phyloP scores from a whole-genome alignment of 2,113 vertebrate species.

The Columba livia region DNA sequence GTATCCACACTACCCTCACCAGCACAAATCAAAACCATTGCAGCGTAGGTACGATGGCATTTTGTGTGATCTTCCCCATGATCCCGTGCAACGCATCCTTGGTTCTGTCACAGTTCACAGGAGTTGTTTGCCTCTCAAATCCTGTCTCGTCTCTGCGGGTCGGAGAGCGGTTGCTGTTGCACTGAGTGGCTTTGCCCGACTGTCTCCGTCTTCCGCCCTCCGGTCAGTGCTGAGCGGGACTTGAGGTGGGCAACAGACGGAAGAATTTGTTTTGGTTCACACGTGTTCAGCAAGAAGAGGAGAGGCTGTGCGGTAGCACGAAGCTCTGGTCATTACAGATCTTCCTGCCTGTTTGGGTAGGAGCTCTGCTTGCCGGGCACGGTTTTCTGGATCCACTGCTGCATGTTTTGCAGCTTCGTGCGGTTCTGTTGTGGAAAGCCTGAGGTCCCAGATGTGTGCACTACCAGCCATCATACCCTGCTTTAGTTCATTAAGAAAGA shows the following conservation, averaged over 20 bases:
- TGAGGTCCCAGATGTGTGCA: rapidly evolving
- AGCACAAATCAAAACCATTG: rapidly evolving
- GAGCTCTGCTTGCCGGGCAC: neutral
- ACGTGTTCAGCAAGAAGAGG: neutral
- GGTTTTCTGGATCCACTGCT: neutral
- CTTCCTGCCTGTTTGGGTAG: neutral
- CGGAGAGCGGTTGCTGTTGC: neutral
- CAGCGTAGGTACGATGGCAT: neutral
- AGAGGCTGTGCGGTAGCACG: neutral
- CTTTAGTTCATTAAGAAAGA: rapidly evolving
- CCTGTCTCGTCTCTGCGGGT: neutral
- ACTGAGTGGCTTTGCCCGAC: neutral
- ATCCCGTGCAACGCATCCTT: rapidly evolving
- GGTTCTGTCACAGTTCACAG: neutral
- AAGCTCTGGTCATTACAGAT: rapidly evolving
- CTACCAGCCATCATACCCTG: neutral
- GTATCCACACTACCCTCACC: rapidly evolving
- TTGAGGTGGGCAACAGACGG: neutral
- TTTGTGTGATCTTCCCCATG: neutral
- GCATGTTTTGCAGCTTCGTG: neutral
- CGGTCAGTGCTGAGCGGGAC: neutral
- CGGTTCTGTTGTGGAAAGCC: neutral
- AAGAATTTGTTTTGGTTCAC: neutral
- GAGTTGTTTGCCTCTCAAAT: neutral
- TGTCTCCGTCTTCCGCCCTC: neutral